Evolutionary conservation across 2,797 vertebrate genomes (phyloP), one percentile per base, ranked within the genome.

Genomic region (Nothura maculosa): DNA sequence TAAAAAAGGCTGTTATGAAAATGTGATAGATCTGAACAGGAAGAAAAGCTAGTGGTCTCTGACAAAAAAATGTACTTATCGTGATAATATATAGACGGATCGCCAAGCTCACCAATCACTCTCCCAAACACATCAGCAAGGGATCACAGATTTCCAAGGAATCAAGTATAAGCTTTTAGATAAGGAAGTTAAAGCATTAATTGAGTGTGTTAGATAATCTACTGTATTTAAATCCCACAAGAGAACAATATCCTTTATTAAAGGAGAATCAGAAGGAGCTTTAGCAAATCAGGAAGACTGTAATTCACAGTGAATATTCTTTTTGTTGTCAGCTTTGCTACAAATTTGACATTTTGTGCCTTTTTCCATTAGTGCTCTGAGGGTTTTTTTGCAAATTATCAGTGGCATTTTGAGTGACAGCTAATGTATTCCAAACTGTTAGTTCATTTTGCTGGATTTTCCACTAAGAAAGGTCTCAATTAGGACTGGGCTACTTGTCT

Each of bases 211-310:
- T 96, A 91, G 92, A 90, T 88, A 95, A 96, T 84, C 90, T 89
- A 48, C 91, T 93, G 82, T 75, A 91, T 91, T 92, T 95, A 84
- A 94, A 91, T 76, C 80, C 60, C 70, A 43, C 42, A 87, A 90
- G 91, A 92, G 89, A 72, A 87, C 52, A 90, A 90, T 85, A 93
- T 96, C 70, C 67, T 88, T 95, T 91, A 92, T 91, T 88, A 93
- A 93, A 92, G 60, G 47, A 61, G 69, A 94, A 94, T 77, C 73
- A 70, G 60, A 84, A 84, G 70, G 87, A 95, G 74, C 81, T 93
- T 93, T 76, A 88, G 82, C 67, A 79, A 96, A 66, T 66, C 80
- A 88, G 74, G 60, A 90, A 92, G 82, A 84, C 63, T 93, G 70
- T 79, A 95, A 92, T 92, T 94, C 87, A 30, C 36, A 36, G 42